A percentile compares a stretch with the other conserved stretches of the same genome.
These are phyloP conservation scores for Mesodorylaimus sp. DNA, from an alignment of 2,888 invertebrate species.

Conservation along the genomic window DNA sequence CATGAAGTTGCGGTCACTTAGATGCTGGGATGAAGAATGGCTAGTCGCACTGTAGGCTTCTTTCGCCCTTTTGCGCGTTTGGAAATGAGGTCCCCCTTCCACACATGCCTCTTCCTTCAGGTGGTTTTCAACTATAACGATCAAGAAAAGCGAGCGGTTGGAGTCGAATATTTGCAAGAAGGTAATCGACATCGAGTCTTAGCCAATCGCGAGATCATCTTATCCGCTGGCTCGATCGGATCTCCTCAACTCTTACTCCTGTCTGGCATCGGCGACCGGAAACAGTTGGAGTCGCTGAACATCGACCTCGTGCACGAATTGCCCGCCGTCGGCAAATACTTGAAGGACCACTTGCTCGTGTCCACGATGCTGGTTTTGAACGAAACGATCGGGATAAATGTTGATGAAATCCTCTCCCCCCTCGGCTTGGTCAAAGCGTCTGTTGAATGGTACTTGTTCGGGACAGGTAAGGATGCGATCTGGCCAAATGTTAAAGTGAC, in stretches of 20 bases:
- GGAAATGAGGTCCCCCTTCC: no score
- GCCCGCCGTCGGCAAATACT: background rate
- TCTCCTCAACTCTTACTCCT: conserved; percentile 28
- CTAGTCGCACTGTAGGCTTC: no score
- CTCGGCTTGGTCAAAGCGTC: background rate
- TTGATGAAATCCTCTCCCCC: background rate
- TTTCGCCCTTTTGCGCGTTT: no score
- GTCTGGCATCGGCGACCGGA: conserved; percentile 29
- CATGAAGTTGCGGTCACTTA: no score
- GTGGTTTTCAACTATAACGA: background rate
- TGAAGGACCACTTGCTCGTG: background rate
- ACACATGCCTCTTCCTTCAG: no score
- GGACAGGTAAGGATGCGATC: background rate
- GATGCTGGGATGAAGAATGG: no score
- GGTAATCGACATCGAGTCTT: conserved; percentile 26
- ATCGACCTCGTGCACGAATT: conserved; percentile 14
- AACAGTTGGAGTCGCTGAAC: conserved; percentile 22
- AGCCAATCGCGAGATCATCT: conserved; percentile 24
- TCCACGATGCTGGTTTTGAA: background rate
- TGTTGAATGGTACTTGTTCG: background rate
- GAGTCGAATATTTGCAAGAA: conserved; percentile 17
- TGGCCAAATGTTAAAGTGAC: background rate
- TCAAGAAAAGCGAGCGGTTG: background rate
- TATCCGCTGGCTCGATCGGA: conserved; percentile 28
- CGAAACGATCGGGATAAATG: background rate